A percentile compares a stretch with the other conserved stretches of the same genome.
Conservation (phyloP, 2,113 vertebrate species). For the Taurulus bubalis region DNA sequence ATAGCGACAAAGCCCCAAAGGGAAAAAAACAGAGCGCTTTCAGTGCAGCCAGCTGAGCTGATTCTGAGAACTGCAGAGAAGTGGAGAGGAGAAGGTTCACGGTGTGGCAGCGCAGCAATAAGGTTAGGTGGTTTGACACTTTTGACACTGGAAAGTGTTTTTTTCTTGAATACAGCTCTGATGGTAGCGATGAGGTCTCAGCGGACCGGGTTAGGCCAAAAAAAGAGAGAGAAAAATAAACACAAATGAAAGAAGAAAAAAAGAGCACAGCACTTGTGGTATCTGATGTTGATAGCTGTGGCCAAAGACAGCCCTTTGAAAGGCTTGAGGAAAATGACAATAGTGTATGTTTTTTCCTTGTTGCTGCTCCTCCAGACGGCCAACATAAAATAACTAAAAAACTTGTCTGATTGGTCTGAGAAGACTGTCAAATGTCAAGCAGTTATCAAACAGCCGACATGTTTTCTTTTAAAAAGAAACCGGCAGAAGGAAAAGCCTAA, state of each 20-base stretch:
- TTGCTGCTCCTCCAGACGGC: conserved; percentile 63
- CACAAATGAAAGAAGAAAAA: conserved; percentile 60
- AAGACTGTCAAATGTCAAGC: conserved; percentile 85
- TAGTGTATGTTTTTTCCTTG: conserved; percentile 63
- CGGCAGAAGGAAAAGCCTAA: conserved; percentile 73
- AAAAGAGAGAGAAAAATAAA: conserved; percentile 61
- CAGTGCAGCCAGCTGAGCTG: conserved; percentile 50
- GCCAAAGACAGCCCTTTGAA: conserved; percentile 78
- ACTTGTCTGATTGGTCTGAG: conserved; percentile 80
- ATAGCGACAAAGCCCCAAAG: conserved; percentile 68
- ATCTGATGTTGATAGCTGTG: conserved; percentile 79
- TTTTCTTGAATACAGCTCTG: conserved; percentile 63
- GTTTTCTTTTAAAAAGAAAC: conserved; percentile 77
- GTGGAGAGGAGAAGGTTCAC: conserved; percentile 49
- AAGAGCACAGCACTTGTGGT: conserved; percentile 46
- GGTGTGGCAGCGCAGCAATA: conserved; percentile 28
- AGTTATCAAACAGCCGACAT: conserved; percentile 79
- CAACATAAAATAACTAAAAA: conserved; percentile 54
- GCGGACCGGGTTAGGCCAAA: conserved; percentile 54
- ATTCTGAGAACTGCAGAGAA: conserved; percentile 50
- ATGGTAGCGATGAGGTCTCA: conserved; percentile 69
- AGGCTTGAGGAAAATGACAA: conserved; percentile 77
- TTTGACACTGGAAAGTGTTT: conserved; percentile 70
- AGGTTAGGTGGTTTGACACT: conserved; percentile 66
- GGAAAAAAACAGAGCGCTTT: conserved; percentile 63